Base-by-base conservation (phyloP, 1,140 invertebrate genomes). In the Drosophila bocki region DNA sequence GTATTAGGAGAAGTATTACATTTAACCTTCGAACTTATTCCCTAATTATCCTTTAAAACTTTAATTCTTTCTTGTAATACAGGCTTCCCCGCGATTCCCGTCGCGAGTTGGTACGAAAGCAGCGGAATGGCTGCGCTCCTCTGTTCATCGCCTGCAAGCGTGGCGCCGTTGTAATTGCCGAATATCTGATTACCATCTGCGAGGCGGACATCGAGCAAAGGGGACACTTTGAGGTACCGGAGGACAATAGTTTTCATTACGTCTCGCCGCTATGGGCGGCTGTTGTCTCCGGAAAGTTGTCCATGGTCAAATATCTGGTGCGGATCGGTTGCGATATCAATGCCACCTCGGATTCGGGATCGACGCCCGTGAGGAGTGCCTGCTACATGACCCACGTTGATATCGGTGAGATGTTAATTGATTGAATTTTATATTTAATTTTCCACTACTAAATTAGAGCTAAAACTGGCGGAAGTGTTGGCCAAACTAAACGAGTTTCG, bases 221-320 rank as follows among this genome's bases (percentile, higher is more conserved):
- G 62, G 97, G 98, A 80, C 93, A 95, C 32, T 97, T 96, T 84
- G 96, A 96, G 93, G 95, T 96, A 9, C 94, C 95, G 2, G 95
- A 96, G 81, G 95, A 96, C 77, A 94, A 95, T 77, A 96, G 96
- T 37, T 95, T 96, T 26, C 97, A 98, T 93, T 95, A 94, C 82
- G 97, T 98, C 0, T 97, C 97, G 2, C 97, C 97, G 13, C 93
- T 99, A n/a, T 98, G 97, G 98, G 98, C 97, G 93, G 97, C 97
- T 13, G 96, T 97, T 7, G 97, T 98, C 7, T 96, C 96, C n/a
- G 97, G 97, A 15, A 96, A 96, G 75, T 86, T 98, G 13, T 93
- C 94, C 47, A 96, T 98, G 61, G 95, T 98, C 19, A 95, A 96
- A 83, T 96, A 95, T 92, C 93, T 99, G 29, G 94, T 98, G 7